Evolutionary conservation across 2,797 vertebrate genomes (phyloP), one percentile per base, ranked within the genome.

Genomic region (Danio albolineatus): DNA sequence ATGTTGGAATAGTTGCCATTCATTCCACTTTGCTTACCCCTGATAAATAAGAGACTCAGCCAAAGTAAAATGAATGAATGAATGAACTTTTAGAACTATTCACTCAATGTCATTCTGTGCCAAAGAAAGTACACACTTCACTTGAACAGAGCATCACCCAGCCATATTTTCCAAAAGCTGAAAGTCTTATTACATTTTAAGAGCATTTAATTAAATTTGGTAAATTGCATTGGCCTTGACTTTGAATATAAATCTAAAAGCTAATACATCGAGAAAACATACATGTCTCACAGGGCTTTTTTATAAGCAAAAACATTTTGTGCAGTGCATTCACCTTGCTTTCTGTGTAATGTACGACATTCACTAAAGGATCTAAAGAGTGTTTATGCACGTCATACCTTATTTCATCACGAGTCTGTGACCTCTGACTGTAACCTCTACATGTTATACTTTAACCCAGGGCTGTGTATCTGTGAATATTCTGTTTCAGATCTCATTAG

Each of bases 371-470:
- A 48, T 57, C 53, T 77, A 16, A 41, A 48, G 19, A 77, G 53
- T 57, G 74, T 41, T 36, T 65, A 39, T 36, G 9, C 39, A 17
- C 10, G 39, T 36, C 44, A 16, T 39, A n/a, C 41, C 48, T 69
- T 8, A 49, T 62, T 44, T 76, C 5, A 48, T 12, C 46, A 84
- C 44, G 60, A 74, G 28, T 9, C 57, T 54, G 53, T 71, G n/a
- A 82, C 78, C 69, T 62, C 61, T 64, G 14, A 17, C 57, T 66
- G 17, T 81, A 76, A 79, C 75, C 75, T 67, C 57, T 60, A 56
- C 36, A 73, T 48, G 62, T n/a, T 38, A 56, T 61, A 70, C 70
- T 78, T 36, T 82, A 84, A 83, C 87, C 44, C 84, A 89, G 86
- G 82, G 4, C 73, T 73, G 49, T 51, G 46, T 53, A 48, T 69